Percentiles rank a stretch among this genome's conserved stretches.
These are phyloP conservation scores for Steromphala cineraria DNA, from an alignment of 2,888 invertebrate genomes.

Conservation along the genomic window DNA sequence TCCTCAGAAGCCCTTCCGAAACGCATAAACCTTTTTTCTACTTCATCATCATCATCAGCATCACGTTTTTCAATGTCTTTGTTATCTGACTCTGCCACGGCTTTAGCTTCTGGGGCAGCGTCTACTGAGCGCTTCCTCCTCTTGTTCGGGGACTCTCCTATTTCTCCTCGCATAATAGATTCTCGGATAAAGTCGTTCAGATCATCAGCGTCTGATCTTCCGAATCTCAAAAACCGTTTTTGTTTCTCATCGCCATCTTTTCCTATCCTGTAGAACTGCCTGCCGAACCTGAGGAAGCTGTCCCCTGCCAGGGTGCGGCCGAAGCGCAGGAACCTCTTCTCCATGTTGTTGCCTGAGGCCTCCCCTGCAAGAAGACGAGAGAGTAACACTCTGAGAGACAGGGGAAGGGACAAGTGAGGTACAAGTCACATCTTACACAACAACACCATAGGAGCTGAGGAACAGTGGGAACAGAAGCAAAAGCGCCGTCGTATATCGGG, in stretches of 20 bases:
- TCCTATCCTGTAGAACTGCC: constrained; percentile 47
- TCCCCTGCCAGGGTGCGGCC: constrained; percentile 56
- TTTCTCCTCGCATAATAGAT: constrained; percentile 40
- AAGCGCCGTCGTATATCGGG: constrained; percentile 16
- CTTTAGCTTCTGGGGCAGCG: constrained; percentile 4
- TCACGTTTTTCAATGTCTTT: constrained; percentile 49
- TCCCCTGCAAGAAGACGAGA: background rate
- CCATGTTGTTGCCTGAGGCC: constrained; percentile 12
- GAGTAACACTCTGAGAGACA: no score
- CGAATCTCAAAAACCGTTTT: constrained; percentile 66
- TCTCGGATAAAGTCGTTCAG: constrained; percentile 48
- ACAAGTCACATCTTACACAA: background rate
- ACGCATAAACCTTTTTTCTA: constrained; percentile 57
- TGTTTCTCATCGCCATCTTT: constrained; percentile 54
- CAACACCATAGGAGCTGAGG: background rate
- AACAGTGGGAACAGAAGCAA: background rate
- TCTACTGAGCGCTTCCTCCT: constrained; percentile 8
- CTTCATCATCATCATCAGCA: constrained; percentile 20
- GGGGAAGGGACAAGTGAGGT: no score
- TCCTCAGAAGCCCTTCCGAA: constrained; percentile 49
- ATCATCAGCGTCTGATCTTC: constrained; percentile 30
- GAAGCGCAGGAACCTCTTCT: constrained; percentile 61
- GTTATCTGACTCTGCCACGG: constrained; percentile 27
- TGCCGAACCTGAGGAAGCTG: constrained; percentile 49
- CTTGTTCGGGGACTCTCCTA: constrained; percentile 44